Base-by-base conservation (phyloP, 2,797 vertebrate species). In the Enteromius treurensis region DNA sequence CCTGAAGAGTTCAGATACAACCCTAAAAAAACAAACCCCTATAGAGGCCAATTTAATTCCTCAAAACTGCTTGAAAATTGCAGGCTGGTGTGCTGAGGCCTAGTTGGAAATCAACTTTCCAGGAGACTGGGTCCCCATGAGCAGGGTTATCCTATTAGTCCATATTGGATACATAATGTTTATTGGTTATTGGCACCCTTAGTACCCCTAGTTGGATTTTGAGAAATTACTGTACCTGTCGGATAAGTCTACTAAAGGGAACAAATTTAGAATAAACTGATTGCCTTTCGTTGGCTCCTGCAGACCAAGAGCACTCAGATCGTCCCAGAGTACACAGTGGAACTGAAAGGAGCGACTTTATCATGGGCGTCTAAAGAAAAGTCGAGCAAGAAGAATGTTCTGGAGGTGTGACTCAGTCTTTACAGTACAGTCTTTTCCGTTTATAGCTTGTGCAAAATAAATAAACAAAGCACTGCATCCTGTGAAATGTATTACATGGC, bases 371-470 rank as follows among this genome's bases (percentile, higher is more conserved):
- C 91, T 83, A 97, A 93, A 86, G 97, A 97, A 86, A 99, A 98
- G 76, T 98, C 97, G 15, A 98, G 97, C 92, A 98, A 96, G 92
- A 99, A 97, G 90, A 95, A 98, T 0, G 97, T 98, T 51, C 88
- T 98, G 1, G 97, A 99, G 95, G 98, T 98, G 23, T 32, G n/a
- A 76, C 14, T 53, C 42, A 0, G 45, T 45, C 42, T 42, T 42
- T 42, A 47, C 45, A 47, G 26, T 6, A 21, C 76, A 79, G 21
- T 37, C 3, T 78, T 29, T 78, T 9, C 23, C 29, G n/a, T 26
- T 47, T 2, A 21, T 15, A 76, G 26, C 60, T 62, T 62, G 5
- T 62, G 26, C 6, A 21, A 45, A 77, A 60, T 34, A 17, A n/a
- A 51, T 15, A 6, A 34, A 51, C 17, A 79, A 65, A 79, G 4